Base-by-base conservation (phyloP, 2,888 invertebrate species). In the Macrosoma leucophasiata region DNA sequence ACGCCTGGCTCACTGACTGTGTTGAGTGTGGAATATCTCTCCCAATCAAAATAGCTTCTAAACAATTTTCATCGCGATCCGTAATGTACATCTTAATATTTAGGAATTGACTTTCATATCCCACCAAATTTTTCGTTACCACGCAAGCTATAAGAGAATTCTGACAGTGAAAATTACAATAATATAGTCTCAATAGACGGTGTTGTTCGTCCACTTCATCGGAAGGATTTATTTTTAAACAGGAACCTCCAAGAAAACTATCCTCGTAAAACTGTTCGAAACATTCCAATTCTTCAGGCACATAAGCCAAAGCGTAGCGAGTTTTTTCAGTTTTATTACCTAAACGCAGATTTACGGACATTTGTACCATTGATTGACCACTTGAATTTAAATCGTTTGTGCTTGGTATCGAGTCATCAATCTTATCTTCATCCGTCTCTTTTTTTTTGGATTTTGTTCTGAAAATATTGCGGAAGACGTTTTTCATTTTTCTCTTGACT, bases 201-300 rank as follows among this genome's bases (percentile, higher is more conserved):
- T 63, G 68, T 7, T 52, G 55, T 0, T 39, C 17, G 11, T 47
- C 39, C 2, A 54, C 13, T 3, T 13, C 34, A 42, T 78, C 78
- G 0, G 73, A 62, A 2, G 75, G 78, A 30, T 74, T 53, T 1
- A 88, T 53, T 35, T 69, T 70, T 1, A 88, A 55, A 21, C 86
- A 86, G 1, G 78, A 69, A 13, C 88, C 88, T 9, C 88, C 88
- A 12, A 57, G 65, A 53, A 82, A 87, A 41, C 76, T 77, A 41
- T 86, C 85, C 0, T 67, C 67, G 20, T 63, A 69, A 48, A 64
- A 67, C 15, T 58, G 42, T 44, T 74, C 61, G 7, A 79, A 46
- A 34, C 85, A 85, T 27, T 62, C 62, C 3, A 41, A 39, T 43
- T 79, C 82, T 0, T 52, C 55, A 1, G 55, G 41, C 18, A 73